Base-by-base conservation (phyloP, 2,888 invertebrate genomes). In the Phasia obesa region DNA sequence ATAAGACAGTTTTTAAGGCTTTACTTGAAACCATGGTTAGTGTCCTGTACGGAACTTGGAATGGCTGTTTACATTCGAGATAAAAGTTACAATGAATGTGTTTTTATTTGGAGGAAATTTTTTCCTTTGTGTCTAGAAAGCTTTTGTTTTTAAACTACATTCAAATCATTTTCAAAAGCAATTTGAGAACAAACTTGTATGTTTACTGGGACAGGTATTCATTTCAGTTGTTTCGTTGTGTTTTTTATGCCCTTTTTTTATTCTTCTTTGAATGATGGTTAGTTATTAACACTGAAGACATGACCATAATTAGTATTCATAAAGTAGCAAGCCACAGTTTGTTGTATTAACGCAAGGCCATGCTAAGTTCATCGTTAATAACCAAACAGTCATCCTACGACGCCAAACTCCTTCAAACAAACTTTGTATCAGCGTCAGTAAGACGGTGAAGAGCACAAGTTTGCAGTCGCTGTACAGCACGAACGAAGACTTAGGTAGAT, bases 281-380 rank as follows among this genome's bases (percentile, higher is more conserved):
- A 57, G 83, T 83, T 78, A 79, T 78, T 83, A 83, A 79, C 75
- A 75, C 75, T 75, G 71, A 83, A 83, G 75, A 81, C 78, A 79
- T 73, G 78, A 60, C 79, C 73, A 81, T 79, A 79, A 84, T 84
- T 84, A 81, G 79, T 80, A 81, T 84, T 76, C 81, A 79, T 62
- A 60, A 75, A 59, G 75, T 62, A 67, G 76, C 21, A 27, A 60
- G 25, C 25, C 62, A 64, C 35, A 62, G 51, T 78, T 42, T 23
- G 42, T 47, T 70, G 49, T 62, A 53, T 62, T 44, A 62, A 53
- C 38, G 23, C 23, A 71, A 65, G 59, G n/a, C 65, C 69, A 76
- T 71, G 76, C 47, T 67, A 70, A 77, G 44, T 70, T 70, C 64
- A 75, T 47, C 64, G 55, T 25, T 62, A 44, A 19, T 21, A 59